Evolutionary conservation across 2,113 vertebrate species (phyloP).

Genomic region (Himantopus leucocephalus): DNA sequence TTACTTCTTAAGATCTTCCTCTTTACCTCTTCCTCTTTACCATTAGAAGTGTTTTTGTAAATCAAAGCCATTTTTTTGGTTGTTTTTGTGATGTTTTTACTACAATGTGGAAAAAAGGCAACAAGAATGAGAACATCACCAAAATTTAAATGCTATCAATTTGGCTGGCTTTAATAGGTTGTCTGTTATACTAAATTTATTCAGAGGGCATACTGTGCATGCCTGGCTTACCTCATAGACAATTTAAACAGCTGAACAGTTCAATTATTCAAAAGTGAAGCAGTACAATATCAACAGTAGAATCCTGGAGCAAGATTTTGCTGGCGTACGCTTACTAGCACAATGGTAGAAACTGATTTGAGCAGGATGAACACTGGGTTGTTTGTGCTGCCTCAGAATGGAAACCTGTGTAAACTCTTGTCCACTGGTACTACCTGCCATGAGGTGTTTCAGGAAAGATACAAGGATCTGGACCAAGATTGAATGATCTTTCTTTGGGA

Average conservation of each 20-base stretch:
- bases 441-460: neutral
- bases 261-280: neutral
- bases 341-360: accelerated
- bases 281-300: neutral
- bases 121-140: neutral
- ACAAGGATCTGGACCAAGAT: neutral
- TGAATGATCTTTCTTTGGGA: neutral
- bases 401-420: neutral
- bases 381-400: neutral
- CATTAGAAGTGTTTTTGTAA: neutral
- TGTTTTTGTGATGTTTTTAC: neutral
- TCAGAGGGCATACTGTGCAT: neutral
- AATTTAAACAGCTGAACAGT: neutral
- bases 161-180: neutral
- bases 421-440: neutral
- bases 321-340: accelerated
- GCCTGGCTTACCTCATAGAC: neutral
- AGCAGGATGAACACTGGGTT: accelerated
- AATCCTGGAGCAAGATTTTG: neutral
- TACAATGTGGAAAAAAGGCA: neutral
- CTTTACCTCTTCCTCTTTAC: neutral
- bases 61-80: neutral
- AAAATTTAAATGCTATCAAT: neutral
- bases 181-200: neutral
- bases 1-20: neutral